A percentile compares a stretch with the other conserved stretches of the same genome.
phyloP scores from a whole-genome alignment of 2,113 vertebrate species.

The Kryptolebias marmoratus region DNA sequence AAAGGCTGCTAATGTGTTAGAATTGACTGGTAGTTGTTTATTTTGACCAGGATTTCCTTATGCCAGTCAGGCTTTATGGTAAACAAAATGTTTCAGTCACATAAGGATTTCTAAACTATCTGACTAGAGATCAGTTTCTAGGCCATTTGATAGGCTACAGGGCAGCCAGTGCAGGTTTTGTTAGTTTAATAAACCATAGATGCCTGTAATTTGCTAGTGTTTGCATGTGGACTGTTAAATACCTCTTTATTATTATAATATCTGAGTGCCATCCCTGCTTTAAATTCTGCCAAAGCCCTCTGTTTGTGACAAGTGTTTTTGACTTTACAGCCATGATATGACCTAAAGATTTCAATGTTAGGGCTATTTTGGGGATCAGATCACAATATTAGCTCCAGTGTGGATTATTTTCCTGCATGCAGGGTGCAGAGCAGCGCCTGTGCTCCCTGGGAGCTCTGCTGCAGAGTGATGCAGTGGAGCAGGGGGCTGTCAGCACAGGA shows the following conservation, averaged over 20 bases:
- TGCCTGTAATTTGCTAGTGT: slow-evolving; percentile 13
- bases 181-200: slow-evolving; percentile 5
- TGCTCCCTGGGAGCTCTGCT: slow-evolving; percentile 59
- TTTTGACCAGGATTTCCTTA: background rate
- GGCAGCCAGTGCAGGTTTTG: background rate
- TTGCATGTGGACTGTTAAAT: background rate
- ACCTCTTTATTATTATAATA: background rate
- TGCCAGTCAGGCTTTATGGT: slow-evolving; percentile 10
- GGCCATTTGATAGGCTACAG: background rate
- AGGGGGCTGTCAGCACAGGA: slow-evolving; percentile 56
- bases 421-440: slow-evolving; percentile 49
- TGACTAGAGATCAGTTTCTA: background rate
- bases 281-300: background rate
- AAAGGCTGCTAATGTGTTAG: slow-evolving; percentile 6
- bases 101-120: slow-evolving; percentile 31
- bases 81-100: slow-evolving; percentile 18
- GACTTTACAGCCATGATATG: slow-evolving; percentile 19
- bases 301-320: slow-evolving; percentile 25
- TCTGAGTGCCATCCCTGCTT: background rate
- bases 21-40: background rate
- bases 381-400: slow-evolving; percentile 48
- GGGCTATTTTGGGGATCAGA: slow-evolving; percentile 59
- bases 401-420: slow-evolving; percentile 61
- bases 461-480: slow-evolving; percentile 80
- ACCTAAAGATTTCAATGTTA: slow-evolving; percentile 26